Percentiles rank a stretch among this genome's conserved stretches.
Conservation (phyloP, 2,113 vertebrate genomes). For the Gallinago media region DNA sequence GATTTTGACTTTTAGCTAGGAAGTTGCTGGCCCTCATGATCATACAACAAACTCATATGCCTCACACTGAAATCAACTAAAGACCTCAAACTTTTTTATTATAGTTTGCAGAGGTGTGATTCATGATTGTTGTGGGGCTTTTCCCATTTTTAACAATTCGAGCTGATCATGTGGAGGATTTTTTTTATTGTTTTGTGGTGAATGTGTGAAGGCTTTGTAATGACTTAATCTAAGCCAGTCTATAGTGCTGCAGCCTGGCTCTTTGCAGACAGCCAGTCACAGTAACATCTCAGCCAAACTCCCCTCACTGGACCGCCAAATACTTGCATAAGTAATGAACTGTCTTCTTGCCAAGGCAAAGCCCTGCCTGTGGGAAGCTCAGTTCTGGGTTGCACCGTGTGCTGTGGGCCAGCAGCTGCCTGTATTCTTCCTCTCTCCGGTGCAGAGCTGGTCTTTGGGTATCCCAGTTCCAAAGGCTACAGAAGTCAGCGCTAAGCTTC, state of each 20-base stretch:
- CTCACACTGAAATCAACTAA: neutral
- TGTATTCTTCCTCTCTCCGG: neutral
- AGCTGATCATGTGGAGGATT: neutral
- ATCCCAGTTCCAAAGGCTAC: neutral
- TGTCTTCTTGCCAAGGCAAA: neutral
- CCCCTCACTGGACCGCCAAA: neutral
- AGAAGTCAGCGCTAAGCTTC: neutral
- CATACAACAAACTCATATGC: rapidly evolving
- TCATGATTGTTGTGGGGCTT: neutral
- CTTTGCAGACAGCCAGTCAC: neutral
- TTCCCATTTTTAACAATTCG: neutral
- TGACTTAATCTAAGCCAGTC: neutral
- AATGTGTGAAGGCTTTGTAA: neutral
- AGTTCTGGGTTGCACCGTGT: rapidly evolving
- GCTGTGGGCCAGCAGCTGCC: neutral
- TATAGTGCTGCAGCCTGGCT: neutral
- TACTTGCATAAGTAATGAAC: neutral
- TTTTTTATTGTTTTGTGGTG: neutral
- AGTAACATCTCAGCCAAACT: neutral
- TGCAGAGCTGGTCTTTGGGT: neutral
- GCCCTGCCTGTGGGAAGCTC: neutral
- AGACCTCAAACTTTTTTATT: neutral
- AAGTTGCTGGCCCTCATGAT: neutral
- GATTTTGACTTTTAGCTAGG: neutral
- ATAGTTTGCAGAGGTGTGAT: neutral